Percentiles rank a stretch among this genome's conserved stretches.
Conservation (phyloP, 2,888 invertebrate genomes). For the Dasypogon diadema region DNA sequence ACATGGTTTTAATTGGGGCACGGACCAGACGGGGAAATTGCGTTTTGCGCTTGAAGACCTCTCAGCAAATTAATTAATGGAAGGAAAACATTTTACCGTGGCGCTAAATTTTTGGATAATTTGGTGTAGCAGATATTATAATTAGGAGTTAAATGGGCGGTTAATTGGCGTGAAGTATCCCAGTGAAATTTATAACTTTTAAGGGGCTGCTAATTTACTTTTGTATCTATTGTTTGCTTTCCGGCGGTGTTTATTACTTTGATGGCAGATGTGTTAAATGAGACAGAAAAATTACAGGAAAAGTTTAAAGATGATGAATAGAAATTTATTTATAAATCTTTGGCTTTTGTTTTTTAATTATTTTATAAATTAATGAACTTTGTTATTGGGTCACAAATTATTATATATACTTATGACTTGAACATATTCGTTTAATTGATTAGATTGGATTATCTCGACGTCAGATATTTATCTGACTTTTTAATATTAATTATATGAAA, state of each 20-base stretch:
- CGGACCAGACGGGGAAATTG: conserved; percentile 23
- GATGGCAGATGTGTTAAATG: conserved; percentile 13
- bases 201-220: background rate
- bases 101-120: conserved; percentile 52
- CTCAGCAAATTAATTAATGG: conserved; percentile 49
- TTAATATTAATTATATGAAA: no score
- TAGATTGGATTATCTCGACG: no score
- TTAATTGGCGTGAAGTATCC: conserved; percentile 46
- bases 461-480: no score
- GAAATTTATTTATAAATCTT: background rate
- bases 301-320: background rate
- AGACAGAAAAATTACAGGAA: conserved; percentile 9
- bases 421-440: no score
- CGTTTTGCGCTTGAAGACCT: conserved; percentile 43
- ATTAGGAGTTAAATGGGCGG: conserved; percentile 48
- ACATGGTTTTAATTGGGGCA: conserved; percentile 39
- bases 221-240: conserved; percentile 28
- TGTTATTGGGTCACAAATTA: no score
- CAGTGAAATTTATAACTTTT: background rate
- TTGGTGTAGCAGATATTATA: conserved; percentile 55
- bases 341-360: no score
- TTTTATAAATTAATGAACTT: no score
- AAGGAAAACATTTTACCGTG: conserved; percentile 48
- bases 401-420: no score
- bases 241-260: background rate